phyloP scores from a whole-genome alignment of 2,113 vertebrate species.

The Chelonoidis abingdonii region DNA sequence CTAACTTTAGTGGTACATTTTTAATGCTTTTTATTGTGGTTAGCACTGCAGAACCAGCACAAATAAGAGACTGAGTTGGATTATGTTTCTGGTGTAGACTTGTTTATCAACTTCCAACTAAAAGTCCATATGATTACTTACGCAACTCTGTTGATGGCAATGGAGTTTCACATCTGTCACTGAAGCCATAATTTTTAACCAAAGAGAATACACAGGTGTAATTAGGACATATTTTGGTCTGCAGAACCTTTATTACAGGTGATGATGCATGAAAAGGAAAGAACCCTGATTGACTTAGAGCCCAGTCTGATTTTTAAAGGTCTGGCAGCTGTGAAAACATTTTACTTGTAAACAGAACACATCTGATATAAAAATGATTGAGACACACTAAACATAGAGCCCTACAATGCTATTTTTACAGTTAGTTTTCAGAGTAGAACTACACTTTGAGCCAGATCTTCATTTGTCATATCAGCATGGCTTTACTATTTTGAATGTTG shows the following conservation, averaged over 20 bases:
- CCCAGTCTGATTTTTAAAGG: not conserved
- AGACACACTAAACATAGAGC: rapidly evolving
- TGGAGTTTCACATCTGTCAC: not conserved
- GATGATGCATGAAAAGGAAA: not conserved
- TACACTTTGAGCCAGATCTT: not conserved
- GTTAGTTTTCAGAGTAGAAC: not conserved
- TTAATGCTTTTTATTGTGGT: not conserved
- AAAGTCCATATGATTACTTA: not conserved
- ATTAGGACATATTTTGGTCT: not conserved
- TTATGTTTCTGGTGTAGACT: conserved; percentile 6
- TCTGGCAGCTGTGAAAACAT: not conserved
- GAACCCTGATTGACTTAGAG: not conserved
- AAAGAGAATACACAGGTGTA: not conserved
- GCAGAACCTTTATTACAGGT: not conserved
- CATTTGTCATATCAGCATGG: not conserved
- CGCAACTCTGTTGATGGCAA: not conserved
- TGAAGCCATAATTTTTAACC: not conserved
- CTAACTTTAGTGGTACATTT: not conserved
- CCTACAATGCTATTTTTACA: not conserved
- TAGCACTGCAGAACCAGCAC: not conserved
- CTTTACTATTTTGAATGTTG: not conserved
- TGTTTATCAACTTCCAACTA: not conserved
- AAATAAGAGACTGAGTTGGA: not conserved
- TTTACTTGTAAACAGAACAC: not conserved
- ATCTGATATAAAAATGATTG: not conserved